Percentiles rank a stretch among this genome's conserved stretches.
Evolutionary conservation across 2,888 invertebrate species (phyloP).

Genomic region (Erannis defoliaria): DNA sequence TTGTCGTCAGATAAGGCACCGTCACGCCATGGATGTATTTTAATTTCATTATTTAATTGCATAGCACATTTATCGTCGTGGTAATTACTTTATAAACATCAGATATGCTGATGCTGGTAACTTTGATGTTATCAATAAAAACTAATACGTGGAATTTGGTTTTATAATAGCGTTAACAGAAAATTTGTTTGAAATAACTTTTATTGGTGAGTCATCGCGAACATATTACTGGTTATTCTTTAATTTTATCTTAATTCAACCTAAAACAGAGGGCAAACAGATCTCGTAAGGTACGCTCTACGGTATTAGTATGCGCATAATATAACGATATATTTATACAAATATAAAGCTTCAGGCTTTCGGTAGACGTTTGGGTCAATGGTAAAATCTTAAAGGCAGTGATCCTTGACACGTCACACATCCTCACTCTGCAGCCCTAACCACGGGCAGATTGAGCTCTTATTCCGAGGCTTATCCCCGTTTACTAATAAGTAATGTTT

Average conservation of each 20-base stretch:
- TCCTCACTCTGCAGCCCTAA: no score
- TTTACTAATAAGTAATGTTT: background rate
- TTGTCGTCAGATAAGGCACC: conserved; percentile 33
- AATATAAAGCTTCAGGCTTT: background rate
- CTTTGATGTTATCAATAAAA: no score
- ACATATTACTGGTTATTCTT: no score
- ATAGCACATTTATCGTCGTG: conserved; percentile 23
- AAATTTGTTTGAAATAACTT: background rate
- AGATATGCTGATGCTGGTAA: background rate
- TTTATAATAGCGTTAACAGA: background rate
- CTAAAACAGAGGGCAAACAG: no score
- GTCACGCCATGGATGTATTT: conserved; percentile 39
- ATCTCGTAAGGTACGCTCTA: background rate
- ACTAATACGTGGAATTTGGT: no score
- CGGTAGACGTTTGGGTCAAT: no score
- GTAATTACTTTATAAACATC: conserved; percentile 5
- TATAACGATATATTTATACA: no score
- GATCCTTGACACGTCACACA: no score
- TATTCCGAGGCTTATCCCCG: no score
- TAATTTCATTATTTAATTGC: conserved; percentile 43
- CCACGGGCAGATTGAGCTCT: no score
- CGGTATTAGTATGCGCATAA: background rate
- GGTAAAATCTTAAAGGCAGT: no score
- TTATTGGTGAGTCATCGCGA: background rate
- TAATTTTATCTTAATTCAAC: no score